Base-by-base conservation (phyloP, 2,888 invertebrate genomes). In the Panopea generosa region DNA sequence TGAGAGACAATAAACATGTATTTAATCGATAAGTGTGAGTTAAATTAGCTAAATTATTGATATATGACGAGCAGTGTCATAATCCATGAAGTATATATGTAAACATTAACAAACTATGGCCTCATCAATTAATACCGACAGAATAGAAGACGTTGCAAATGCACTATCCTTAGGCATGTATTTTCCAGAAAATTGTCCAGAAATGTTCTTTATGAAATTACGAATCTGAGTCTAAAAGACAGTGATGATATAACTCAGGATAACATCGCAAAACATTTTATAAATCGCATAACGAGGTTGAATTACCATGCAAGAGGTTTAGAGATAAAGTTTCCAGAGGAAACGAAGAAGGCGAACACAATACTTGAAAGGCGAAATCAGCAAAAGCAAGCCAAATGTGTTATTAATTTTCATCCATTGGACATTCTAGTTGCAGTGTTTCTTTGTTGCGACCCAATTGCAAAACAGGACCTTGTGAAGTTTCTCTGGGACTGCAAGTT, bases 391-490 rank as follows among this genome's bases (percentile, higher is more conserved):
- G 18, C 14, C 2, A n/a, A 18, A 26, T 20, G 26, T 26, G 47
- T 20, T 16, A 9, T 27, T 2, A 27, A 38, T 20, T 11, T 68
- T 20, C 68, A 68, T 50, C 68, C 68, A 7, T n/a, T 68, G 16
- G 68, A 68, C n/a, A 43, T 68, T 2, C 7, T 38, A 20, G 52
- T 22, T 2, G 68, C 59, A 3, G 57, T 68, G 1, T 68, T 27
- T 43, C 16, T 68, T n/a, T 68, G 68, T 27, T 68, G 59, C 40
- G 68, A 68, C 29, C 52, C 59, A 16, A 43, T 52, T 38, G 52
- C 60, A 14, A 59, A 38, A n/a, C 68, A 68, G 40, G 68, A 68
- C 45, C 27, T 68, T 50, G 43, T 52, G 6, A n/a, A 26, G 16
- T 27, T 50, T 4, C 14, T 68, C 6, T 68, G 68, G 68, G 26